phyloP scores from a whole-genome alignment of 2,888 invertebrate species.

The Drosophila cyrtoloma region DNA sequence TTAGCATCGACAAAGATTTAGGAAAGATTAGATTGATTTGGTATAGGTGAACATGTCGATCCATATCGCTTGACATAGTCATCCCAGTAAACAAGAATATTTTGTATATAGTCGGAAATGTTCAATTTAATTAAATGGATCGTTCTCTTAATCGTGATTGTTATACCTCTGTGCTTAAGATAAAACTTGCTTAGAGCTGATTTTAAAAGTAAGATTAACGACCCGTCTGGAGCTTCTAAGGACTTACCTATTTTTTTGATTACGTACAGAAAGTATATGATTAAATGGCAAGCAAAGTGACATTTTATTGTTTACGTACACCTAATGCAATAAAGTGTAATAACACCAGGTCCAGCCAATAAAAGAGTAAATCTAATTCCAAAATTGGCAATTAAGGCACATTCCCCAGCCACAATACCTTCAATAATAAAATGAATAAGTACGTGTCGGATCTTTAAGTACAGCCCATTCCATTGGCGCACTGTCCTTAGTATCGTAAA shows the following conservation, averaged over 20 bases:
- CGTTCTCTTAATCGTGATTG: neutral
- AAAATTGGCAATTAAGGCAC: slow-evolving; percentile 49
- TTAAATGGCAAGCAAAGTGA: slow-evolving; percentile 4
- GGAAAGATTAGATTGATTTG: neutral
- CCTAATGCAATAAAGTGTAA: neutral
- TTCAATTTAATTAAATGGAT: neutral
- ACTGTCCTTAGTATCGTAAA: slow-evolving; percentile 45
- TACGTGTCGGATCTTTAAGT: slow-evolving; percentile 44
- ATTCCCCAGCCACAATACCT: slow-evolving; percentile 24
- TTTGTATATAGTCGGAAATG: neutral
- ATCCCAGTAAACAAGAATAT: neutral
- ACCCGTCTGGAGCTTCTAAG: neutral
- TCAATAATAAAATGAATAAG: slow-evolving; percentile 45
- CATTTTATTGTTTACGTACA: slow-evolving; percentile 19
- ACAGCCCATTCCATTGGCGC: neutral
- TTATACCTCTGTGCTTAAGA: neutral
- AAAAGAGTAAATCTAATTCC: slow-evolving; percentile 41
- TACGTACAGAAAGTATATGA: neutral
- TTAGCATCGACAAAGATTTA: neutral
- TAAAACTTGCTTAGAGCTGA: neutral
- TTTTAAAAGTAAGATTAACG: neutral
- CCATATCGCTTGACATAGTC: neutral
- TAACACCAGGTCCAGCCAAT: slow-evolving; percentile 20
- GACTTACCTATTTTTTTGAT: neutral
- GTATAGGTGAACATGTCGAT: neutral